Base-by-base conservation (phyloP, 2,113 vertebrate genomes). In the Danionella cerebrum region DNA sequence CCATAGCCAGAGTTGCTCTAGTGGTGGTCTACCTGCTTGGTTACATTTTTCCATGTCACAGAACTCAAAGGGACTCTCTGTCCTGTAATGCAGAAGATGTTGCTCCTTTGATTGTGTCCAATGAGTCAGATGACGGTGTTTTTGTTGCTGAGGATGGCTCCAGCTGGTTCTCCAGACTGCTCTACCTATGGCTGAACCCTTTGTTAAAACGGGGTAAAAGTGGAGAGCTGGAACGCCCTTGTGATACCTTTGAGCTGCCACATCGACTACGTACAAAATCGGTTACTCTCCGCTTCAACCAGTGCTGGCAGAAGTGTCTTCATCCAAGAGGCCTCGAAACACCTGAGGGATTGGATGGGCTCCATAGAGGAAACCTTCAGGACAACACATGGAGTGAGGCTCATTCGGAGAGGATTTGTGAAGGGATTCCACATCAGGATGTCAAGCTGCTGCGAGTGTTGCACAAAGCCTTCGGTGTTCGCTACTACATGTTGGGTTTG, bases 131-230 rank as follows among this genome's bases (percentile, higher is more conserved):
- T 8, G 79, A 77, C 1, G 87, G 88, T 4, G 85, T 84, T 1
- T 86, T 84, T 66, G 86, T 92, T 59, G 88, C 91, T 3, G 96
- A 98, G 76, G 95, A 98, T 22, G 91, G 92, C 4, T 92, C 91
- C 64, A 87, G 89, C 71, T 96, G 89, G 81, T 19, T 91, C 2
- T 98, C 94, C 0, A 79, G 87, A n/a, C 87, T 98, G 47, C 93
- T 96, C 66, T 97, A 95, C 69, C 60, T 89, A 24, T 99, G 96
- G 96, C 71, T 98, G 84, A 89, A 87, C 9, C 91, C 92, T 9
- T 84, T 98, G 1, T 84, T 99, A 76, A 72, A 75, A 33, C 82
- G 81, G 6, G 96, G 96, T 11, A 84, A 85, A 58, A 78, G 72
- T 6, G 80, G 88, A 51, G 86, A 91, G 55, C 82, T 99, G 69